These are phyloP conservation scores for Chirona hameri DNA, from an alignment of 2,888 invertebrate species.

Conservation along the genomic window DNA sequence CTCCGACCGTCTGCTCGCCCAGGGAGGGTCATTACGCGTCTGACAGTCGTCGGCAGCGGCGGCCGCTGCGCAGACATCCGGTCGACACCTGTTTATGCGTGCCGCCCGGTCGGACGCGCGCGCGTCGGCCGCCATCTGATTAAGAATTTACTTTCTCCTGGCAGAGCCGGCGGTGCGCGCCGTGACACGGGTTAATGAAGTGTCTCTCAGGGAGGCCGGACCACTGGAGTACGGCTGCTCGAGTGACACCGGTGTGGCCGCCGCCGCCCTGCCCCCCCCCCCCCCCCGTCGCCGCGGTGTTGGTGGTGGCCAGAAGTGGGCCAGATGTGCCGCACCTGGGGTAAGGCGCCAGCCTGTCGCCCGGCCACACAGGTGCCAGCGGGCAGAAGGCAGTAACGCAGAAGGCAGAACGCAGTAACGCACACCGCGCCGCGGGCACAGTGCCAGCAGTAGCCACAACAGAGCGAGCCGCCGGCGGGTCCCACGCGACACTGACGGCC, in stretches of 20 bases:
- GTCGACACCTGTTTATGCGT: neutral
- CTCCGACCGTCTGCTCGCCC: too few species aligned
- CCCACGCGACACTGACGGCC: too few species aligned
- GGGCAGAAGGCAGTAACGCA: too few species aligned
- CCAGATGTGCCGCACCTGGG: neutral
- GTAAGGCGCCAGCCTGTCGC: too few species aligned
- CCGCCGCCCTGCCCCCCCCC: neutral
- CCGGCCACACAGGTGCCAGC: too few species aligned
- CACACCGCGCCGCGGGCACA: too few species aligned
- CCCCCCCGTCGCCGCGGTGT: neutral
- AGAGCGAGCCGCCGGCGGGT: too few species aligned
- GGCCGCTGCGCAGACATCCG: neutral
- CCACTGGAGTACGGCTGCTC: neutral
- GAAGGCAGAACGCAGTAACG: too few species aligned
- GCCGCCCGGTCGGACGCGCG: neutral
- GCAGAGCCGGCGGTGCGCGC: neutral
- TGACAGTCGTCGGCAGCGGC: too few species aligned
- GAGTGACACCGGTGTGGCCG: neutral
- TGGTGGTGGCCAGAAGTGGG: neutral
- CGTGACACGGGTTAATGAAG: slow-evolving; percentile 22
- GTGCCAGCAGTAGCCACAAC: too few species aligned
- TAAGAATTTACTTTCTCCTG: neutral
- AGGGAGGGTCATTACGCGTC: too few species aligned
- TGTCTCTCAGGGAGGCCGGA: neutral
- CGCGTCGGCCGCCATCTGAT: slow-evolving; percentile 4